phyloP scores from a whole-genome alignment of 2,113 vertebrate genomes.

The Tonatia bakeri region DNA sequence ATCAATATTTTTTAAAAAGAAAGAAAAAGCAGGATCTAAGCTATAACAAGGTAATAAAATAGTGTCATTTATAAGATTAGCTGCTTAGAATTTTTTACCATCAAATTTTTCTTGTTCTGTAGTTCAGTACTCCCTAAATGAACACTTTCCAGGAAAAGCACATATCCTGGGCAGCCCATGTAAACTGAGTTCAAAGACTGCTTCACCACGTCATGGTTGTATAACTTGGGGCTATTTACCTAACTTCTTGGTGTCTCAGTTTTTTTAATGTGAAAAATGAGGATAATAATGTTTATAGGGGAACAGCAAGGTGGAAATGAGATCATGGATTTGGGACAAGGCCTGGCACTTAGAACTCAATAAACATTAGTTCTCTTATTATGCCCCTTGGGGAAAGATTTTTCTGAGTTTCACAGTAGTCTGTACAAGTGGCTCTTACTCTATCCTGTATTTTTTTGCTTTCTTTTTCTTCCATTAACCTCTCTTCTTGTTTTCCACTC shows the following conservation, averaged over 20 bases:
- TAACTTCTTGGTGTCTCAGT: background rate
- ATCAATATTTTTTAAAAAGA: no score
- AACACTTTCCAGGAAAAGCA: background rate
- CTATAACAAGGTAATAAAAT: background rate
- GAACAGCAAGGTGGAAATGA: background rate
- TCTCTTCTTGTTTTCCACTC: background rate
- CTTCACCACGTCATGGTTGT: background rate
- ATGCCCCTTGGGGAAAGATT: background rate
- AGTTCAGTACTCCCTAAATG: background rate
- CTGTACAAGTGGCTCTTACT: background rate
- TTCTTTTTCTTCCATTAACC: background rate
- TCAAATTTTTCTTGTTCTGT: background rate
- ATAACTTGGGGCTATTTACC: background rate
- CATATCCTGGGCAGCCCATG: background rate
- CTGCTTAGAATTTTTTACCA: background rate
- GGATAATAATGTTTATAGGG: background rate
- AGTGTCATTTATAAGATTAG: background rate
- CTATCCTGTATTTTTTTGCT: background rate
- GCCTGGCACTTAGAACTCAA: background rate
- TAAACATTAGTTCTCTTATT: background rate
- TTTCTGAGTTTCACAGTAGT: background rate
- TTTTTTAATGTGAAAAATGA: conserved; percentile 4
- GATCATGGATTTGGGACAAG: background rate
- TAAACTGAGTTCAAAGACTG: background rate
- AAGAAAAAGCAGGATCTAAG: background rate